Base-by-base conservation (phyloP, 1,140 invertebrate genomes). In the Drosophila mayri region DNA sequence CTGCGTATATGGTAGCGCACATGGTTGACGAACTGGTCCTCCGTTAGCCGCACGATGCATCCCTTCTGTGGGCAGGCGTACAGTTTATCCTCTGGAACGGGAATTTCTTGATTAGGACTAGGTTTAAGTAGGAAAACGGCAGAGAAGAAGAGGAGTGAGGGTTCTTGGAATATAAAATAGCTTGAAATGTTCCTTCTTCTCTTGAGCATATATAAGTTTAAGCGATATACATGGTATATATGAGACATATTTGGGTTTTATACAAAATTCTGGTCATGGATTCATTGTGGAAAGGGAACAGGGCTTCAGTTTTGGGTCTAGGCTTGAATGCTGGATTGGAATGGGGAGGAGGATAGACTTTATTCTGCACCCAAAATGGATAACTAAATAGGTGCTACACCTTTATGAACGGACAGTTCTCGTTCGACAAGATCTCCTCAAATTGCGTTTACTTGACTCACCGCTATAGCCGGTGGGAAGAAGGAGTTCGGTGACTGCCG, bases 61-160 rank as follows among this genome's bases (percentile, higher is more conserved):
- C 46, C 43, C 32, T 60, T 84, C 1, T 47, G 49, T 3, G 84
- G 84, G 12, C 84, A 88, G 9, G 58, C 73, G 20, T 35, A 88
- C 1, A 88, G 62, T 14, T 28, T 58, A 16, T 55, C 64, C 5
- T 68, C 84, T 88, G 59, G 35, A 11, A 1, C 20, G 22, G 25
- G 0, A 35, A 16, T 25, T 14, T 58, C 2, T n/a, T 3, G 16
- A 41, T 44, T 44, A 52, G n/a, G 5, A 10, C 16, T 10, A 30
- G 4, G 12, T 4, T 14, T 4, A 11, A 9, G 12, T 41, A n/a
- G 0, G 1, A 10, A 7, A 11, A 18, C 10, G 2, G 9, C n/a
- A n/a, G 7, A 6, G 16, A 8, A n/a, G 40, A 10, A 41, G 8
- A 18, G 40, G 4, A 7, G 6, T 30, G 28, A 30, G 7, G 14